Conservation (phyloP, 2,113 vertebrate genomes). For the Canis aureus region DNA sequence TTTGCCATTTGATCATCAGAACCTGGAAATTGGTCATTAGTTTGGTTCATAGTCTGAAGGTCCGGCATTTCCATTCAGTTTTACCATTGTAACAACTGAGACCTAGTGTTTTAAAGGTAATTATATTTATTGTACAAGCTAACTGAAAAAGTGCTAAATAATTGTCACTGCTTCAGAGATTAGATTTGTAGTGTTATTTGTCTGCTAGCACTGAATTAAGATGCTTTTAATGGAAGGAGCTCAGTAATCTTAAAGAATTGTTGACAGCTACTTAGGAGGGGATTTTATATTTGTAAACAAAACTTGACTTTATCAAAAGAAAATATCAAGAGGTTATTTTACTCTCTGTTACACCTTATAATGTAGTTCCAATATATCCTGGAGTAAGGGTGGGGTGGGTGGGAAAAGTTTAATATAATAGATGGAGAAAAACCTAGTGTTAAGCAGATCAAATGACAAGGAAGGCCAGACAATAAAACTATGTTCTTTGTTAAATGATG, state of each 20-base stretch:
- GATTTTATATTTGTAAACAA: conserved; percentile 83
- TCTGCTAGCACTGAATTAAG: conserved; percentile 67
- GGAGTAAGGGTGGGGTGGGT: neutral
- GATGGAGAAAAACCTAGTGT: neutral
- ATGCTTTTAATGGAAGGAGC: conserved; percentile 69
- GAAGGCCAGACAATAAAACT: neutral
- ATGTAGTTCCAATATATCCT: conserved; percentile 72
- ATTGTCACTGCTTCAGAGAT: conserved; percentile 72
- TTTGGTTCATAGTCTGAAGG: conserved; percentile 42
- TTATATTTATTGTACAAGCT: conserved; percentile 50
- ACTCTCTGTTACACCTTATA: conserved; percentile 72
- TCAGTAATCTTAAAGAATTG: conserved; percentile 77
- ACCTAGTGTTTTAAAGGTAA: conserved; percentile 67
- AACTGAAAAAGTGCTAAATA: conserved; percentile 73
- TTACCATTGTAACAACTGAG: conserved; percentile 58
- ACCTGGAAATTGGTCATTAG: neutral
- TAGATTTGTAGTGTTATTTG: conserved; percentile 72
- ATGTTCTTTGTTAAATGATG: neutral
- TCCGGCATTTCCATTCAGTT: conserved; percentile 53
- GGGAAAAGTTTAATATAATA: conserved; percentile 63
- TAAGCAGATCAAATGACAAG: neutral
- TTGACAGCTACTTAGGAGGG: conserved; percentile 83
- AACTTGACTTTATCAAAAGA: conserved; percentile 84
- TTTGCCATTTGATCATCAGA: neutral
- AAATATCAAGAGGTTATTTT: conserved; percentile 82